A percentile compares a stretch with the other conserved stretches of the same genome.
Evolutionary conservation across 2,113 vertebrate species (phyloP).

Genomic region (Cricetomys ansorgei): DNA sequence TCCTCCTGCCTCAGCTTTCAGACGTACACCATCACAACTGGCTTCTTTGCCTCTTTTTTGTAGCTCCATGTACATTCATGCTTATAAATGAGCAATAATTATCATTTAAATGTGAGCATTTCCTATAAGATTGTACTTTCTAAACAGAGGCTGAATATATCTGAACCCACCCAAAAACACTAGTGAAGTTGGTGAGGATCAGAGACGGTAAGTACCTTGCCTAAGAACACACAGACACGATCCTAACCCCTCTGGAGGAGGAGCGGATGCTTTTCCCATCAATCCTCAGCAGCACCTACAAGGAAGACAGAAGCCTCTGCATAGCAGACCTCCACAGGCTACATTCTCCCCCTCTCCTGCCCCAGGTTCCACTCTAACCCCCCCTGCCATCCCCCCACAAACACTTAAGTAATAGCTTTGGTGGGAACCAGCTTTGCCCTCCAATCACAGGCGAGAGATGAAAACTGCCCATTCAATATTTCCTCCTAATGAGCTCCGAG

Average conservation of each 20-base stretch:
- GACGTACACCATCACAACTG: no score
- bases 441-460: not conserved
- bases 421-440: not conserved
- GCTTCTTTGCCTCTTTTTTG: not conserved
- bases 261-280: not conserved
- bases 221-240: not conserved
- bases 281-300: not conserved
- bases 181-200: not conserved
- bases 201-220: not conserved
- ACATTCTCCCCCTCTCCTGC: not conserved
- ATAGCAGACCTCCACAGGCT: not conserved
- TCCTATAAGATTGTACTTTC: not conserved
- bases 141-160: not conserved
- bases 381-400: fast-evolving
- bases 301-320: not conserved
- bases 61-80: not conserved
- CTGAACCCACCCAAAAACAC: no score
- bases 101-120: not conserved
- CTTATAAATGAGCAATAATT: not conserved
- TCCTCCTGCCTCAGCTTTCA: not conserved
- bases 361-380: not conserved
- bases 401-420: not conserved
- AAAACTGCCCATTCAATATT: not conserved
- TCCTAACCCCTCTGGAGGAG: not conserved
- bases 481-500: slow-evolving; percentile 52